A percentile compares a stretch with the other conserved stretches of the same genome.
Conservation (phyloP, 2,888 invertebrate genomes). For the Orthosia gracilis region DNA sequence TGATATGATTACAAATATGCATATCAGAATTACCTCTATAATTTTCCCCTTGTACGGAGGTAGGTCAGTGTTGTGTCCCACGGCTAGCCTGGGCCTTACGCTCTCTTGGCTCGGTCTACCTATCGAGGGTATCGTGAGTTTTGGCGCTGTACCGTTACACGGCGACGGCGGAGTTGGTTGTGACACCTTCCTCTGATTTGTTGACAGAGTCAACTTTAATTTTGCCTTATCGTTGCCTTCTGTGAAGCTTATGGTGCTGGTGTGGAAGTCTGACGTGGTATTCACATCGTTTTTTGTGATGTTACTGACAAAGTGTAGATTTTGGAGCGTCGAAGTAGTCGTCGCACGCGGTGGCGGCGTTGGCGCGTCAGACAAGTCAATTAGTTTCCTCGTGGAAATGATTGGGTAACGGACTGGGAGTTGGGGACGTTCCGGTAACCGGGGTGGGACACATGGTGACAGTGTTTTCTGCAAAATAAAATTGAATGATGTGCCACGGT, state of each 20-base stretch:
- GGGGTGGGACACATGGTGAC: constrained; percentile 86
- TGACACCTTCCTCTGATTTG: constrained; percentile 79
- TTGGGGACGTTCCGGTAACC: constrained; percentile 88
- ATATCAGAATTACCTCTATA: constrained; percentile 88
- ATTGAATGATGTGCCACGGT: constrained; percentile 87
- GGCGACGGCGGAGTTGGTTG: constrained; percentile 65
- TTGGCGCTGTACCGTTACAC: constrained; percentile 74
- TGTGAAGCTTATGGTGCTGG: constrained; percentile 88
- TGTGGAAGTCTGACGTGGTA: constrained; percentile 80
- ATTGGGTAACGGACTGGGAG: constrained; percentile 86
- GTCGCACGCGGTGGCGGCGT: constrained; percentile 83
- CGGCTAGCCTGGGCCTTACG: constrained; percentile 63
- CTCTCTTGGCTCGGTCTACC: constrained; percentile 68
- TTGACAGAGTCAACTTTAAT: constrained; percentile 84
- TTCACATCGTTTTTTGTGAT: constrained; percentile 83
- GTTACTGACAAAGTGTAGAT: constrained; percentile 85
- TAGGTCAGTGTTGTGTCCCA: constrained; percentile 57
- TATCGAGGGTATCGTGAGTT: constrained; percentile 68
- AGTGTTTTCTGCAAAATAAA: constrained; percentile 89
- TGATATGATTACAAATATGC: constrained; percentile 85
- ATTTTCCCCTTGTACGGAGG: constrained; percentile 74
- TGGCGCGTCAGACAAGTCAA: constrained; percentile 87
- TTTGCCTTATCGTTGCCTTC: constrained; percentile 85
- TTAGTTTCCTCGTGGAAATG: constrained; percentile 85
- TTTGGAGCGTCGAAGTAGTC: constrained; percentile 73